Conservation (phyloP, 1,140 invertebrate genomes). For the Drosophila chauvacae region DNA sequence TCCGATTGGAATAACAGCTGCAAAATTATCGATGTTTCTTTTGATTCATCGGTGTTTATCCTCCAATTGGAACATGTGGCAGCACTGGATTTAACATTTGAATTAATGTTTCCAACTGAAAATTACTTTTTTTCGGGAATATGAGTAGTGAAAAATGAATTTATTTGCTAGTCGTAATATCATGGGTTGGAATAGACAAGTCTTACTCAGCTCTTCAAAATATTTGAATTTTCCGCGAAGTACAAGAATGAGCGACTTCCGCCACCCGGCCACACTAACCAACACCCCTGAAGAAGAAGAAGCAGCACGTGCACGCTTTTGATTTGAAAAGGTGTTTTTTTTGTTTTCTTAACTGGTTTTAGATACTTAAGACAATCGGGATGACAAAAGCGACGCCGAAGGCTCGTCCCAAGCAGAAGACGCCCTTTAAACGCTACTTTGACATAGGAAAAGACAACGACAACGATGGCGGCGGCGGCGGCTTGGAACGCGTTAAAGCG, state of each 20-base stretch:
- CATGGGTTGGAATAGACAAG: no score
- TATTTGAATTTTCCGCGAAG: no score
- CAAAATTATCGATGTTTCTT: no score
- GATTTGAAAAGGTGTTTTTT: background rate
- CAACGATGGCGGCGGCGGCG: background rate
- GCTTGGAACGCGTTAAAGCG: conserved; percentile 40
- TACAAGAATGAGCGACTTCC: background rate
- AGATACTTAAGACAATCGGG: background rate
- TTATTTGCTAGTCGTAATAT: no score
- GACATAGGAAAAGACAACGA: conserved; percentile 6
- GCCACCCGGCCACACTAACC: background rate
- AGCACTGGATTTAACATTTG: no score
- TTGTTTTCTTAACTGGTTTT: background rate
- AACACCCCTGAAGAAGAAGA: conserved; percentile 46
- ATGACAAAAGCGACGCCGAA: conserved; percentile 59
- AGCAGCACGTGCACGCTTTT: conserved; percentile 50
- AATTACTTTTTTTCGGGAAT: no score
- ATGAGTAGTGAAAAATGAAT: no score
- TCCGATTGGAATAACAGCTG: no score
- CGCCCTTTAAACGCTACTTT: conserved; percentile 54
- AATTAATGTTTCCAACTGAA: no score
- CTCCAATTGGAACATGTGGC: no score
- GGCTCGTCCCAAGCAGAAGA: conserved; percentile 42
- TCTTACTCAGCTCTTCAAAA: no score
- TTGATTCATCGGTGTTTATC: no score